Conservation (phyloP, 2,888 invertebrate species). For the Himalopsyche tibetana region DNA sequence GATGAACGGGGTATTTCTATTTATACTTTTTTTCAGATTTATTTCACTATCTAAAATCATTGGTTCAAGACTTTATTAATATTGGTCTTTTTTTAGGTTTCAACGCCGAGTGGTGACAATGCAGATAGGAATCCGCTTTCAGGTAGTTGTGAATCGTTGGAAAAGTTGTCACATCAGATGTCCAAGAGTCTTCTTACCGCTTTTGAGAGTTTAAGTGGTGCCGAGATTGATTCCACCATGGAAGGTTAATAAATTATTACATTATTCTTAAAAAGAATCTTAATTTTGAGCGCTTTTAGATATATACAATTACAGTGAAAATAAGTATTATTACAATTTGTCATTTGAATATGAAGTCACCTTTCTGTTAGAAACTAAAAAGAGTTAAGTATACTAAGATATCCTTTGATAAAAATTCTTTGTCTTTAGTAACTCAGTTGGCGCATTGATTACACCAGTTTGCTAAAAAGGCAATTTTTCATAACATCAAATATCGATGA, state of each 20-base stretch:
- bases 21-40: slow-evolving; percentile 37
- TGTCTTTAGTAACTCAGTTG: too few relatives aligned
- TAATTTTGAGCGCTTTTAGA: neutral
- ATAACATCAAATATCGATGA: too few relatives aligned
- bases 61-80: neutral
- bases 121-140: slow-evolving; percentile 87
- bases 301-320: neutral
- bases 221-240: slow-evolving; percentile 74
- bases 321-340: too few relatives aligned
- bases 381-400: too few relatives aligned
- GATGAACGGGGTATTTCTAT: slow-evolving; percentile 34
- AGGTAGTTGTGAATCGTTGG: slow-evolving; percentile 84
- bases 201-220: slow-evolving; percentile 84
- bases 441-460: too few relatives aligned
- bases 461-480: too few relatives aligned
- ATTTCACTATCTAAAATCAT: neutral
- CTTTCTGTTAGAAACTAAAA: too few relatives aligned
- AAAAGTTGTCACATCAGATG: slow-evolving; percentile 72
- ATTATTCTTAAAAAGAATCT: too few relatives aligned
- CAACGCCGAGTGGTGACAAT: slow-evolving; percentile 89
- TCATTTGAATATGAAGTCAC: too few relatives aligned
- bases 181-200: slow-evolving; percentile 82
- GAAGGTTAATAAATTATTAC: slow-evolving; percentile 61
- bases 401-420: too few relatives aligned
- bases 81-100: slow-evolving; percentile 73